Evolutionary conservation across 2,888 invertebrate species (phyloP), one percentile per base, ranked within the genome.

Genomic region (Orchestes rusci): DNA sequence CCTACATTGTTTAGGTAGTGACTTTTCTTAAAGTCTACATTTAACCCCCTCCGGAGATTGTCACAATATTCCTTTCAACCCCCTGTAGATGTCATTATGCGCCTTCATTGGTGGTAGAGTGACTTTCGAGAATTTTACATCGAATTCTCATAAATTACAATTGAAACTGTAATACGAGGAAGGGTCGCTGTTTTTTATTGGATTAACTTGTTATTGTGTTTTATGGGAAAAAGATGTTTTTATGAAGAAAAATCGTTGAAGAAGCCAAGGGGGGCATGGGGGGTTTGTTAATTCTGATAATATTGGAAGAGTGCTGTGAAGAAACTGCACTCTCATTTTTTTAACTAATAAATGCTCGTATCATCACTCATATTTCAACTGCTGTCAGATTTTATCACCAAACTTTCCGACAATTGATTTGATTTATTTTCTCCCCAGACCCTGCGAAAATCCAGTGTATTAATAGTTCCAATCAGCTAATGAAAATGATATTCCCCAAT

Each of bases 31-130:
- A 40, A 41, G 36, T 30, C 41, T 45, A 23, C 29, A 39, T 45
- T 45, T 45, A 45, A 36, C 50, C 59, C 63, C 64, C 64, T 63
- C 56, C 52, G 54, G 61, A 37, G 64, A 61, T 56, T 59, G 66
- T 66, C 64, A 65, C 62, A 65, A 66, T 64, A 66, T 66, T 61
- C 63, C 62, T 61, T 63, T 63, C 54, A 59, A 56, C 62, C 63
- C 62, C 64, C 64, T 58, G 52, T 49, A 54, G 57, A 34, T 59
- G 43, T 44, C 58, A 60, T 60, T 62, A 63, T 64, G 57, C 47
- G 50, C 34, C 58, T 51, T 56, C 60, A 53, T 55, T 56, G 60
- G 62, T 59, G 59, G 62, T 63, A 61, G 55, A 63, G 61, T 60
- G 59, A 59, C 58, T 53, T 39, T 41, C 52, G 48, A 52, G 40